Conservation (phyloP, 2,797 vertebrate genomes). For the Falco concolor region DNA sequence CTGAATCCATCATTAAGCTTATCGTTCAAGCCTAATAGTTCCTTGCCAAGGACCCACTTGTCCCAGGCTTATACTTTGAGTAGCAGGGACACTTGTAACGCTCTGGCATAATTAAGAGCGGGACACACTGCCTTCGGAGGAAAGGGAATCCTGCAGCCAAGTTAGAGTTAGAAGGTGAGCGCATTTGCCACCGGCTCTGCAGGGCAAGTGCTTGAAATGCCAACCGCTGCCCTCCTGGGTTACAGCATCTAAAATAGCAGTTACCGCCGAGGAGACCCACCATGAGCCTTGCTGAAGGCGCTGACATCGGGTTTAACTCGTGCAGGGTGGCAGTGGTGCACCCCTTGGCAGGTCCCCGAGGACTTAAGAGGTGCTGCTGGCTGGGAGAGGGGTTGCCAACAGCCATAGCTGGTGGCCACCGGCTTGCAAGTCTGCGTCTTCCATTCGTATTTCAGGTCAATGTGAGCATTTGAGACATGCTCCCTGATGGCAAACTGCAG, state of each 20-base stretch:
- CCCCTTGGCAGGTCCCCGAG: fast-evolving
- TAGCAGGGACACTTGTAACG: neutral
- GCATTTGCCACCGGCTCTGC: too few relatives aligned
- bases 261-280: neutral
- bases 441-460: neutral
- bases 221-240: neutral
- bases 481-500: neutral
- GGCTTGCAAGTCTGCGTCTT: neutral
- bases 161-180: neutral
- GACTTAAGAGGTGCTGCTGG: neutral
- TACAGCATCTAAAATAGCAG: neutral
- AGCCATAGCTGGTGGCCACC: neutral
- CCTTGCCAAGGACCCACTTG: neutral
- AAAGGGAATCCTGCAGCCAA: neutral
- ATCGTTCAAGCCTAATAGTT: neutral
- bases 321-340: neutral
- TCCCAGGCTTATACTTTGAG: neutral
- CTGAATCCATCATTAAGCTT: neutral
- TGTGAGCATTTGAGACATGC: neutral
- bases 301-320: neutral
- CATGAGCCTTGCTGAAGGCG: neutral
- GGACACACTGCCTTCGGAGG: neutral
- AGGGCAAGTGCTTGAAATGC: neutral
- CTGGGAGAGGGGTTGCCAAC: neutral
- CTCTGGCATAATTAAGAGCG: neutral